Evolutionary conservation across 2,797 vertebrate species (phyloP), one percentile per base, ranked within the genome.

Genomic region (Centropyge bicolor): DNA sequence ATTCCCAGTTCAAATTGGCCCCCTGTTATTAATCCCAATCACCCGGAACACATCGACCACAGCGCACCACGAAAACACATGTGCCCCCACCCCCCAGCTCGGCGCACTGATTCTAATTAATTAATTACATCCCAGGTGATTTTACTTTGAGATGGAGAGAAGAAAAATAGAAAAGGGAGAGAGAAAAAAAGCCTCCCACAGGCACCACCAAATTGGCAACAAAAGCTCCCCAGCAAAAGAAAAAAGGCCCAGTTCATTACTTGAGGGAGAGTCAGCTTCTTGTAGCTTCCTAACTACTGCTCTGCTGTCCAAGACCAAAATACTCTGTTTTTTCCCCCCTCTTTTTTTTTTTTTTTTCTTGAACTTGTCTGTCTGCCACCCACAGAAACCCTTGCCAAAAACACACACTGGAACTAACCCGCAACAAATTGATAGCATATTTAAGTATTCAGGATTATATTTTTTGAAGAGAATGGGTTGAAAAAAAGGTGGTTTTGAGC

Each of bases 71-170:
- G 55, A 89, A 87, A 91, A 91, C 93, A 95, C 89, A 92, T 92
- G 91, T 90, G 88, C 86, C 85, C 81, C 84, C 45, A 68, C 78
- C 83, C 70, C 74, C 71, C 76, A 83, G 74, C 83, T 85, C 57
- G 40, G 79, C 13, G 65, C 84, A 88, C 93, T 90, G 90, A 92
- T 95, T 94, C 93, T 94, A 95, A 95, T 96, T 94, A 95, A 96
- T 96, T 94, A 95, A 96, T 95, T 91, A 90, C 89, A 93, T 96
- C 95, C 94, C 95, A 95, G 91, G 92, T 95, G 95, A 96, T 94
- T 95, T 94, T 86, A 94, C 83, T 94, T 95, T 91, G 86, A 91
- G 90, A 94, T 88, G 75, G 88, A 92, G 77, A 73, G 79, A 87
- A 83, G 82, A 70, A 90, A 93, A 94, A 91, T 90, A 90, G 82